Conservation (phyloP, 2,797 vertebrate species). For the Poliocrania exsul region DNA sequence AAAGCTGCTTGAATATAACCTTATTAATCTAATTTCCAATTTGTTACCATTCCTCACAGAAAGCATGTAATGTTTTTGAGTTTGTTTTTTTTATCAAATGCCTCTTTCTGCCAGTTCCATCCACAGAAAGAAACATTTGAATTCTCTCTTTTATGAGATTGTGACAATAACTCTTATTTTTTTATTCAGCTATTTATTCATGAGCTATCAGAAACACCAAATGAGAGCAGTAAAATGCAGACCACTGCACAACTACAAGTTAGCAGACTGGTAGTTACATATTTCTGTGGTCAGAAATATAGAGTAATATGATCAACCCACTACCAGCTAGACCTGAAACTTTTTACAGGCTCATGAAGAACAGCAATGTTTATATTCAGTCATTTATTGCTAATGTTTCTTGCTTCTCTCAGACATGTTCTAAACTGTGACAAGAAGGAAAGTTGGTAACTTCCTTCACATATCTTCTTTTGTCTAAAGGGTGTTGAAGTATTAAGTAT, state of each 20-base stretch:
- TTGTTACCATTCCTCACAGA: not conserved
- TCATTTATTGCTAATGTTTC: constrained; percentile 52
- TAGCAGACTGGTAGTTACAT: not conserved
- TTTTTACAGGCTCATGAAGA: constrained; percentile 25
- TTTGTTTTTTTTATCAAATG: not conserved
- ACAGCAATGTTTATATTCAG: constrained; percentile 29
- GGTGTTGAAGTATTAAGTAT: not conserved
- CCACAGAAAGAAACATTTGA: not conserved
- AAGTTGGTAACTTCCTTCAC: not conserved
- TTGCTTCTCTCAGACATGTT: constrained; percentile 22
- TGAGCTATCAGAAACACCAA: not conserved
- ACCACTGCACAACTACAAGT: not conserved
- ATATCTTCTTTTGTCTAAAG: not conserved
- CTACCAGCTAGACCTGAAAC: constrained; percentile 1
- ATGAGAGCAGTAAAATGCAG: not conserved
- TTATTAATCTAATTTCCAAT: not conserved
- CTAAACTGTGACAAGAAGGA: constrained; percentile 17
- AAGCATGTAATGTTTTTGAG: not conserved
- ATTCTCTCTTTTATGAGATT: not conserved
- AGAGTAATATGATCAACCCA: not conserved
- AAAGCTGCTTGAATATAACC: not conserved
- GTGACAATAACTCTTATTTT: not conserved
- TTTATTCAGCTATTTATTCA: not conserved
- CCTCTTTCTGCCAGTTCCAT: not conserved
- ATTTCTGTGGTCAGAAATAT: not conserved